Base-by-base conservation (phyloP, 1,140 invertebrate species). In the Heliconius eleuchia region DNA sequence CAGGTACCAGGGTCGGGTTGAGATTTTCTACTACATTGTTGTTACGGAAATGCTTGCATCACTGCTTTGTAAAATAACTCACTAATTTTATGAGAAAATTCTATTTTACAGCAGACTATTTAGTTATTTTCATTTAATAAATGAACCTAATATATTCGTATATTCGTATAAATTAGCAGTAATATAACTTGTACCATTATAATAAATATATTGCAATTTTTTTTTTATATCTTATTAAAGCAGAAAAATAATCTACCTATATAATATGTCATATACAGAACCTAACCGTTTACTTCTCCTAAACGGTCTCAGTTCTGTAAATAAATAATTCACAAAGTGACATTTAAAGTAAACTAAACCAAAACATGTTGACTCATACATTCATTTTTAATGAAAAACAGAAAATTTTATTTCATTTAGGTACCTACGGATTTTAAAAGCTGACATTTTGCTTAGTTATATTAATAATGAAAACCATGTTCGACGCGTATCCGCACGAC, bases 401-500 rank as follows among this genome's bases (percentile, higher is more conserved):
- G 55, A 23, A n/a, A 8, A 23, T 57, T 57, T 57, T 57, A 23
- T 9, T 57, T 23, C 2, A 23, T 8, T 23, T 9, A 57, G 0
- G 19, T 27, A 57, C 8, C 8, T n/a, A 27, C 27, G 27, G 3
- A 11, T 30, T 27, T 13, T 66, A 66, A 66, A 16, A 66, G 23
- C 0, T 30, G 27, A 27, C 9, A 52, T 46, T 0, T 46, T 13
- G 5, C 1, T 18, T 30, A 27, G 4, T 13, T 66, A 13, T 66
- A 19, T 78, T 73, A 55, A 60, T 74, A 77, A 75, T 78, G 73
- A 52, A 74, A 78, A 77, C 75, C 80, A 74, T 70, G 66, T 77
- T 42, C 79, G 46, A 50, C 8, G 42, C 71, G 73, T 66, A 78
- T 77, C 70, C 60, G 55, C 76, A 77, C 42, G 76, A 81, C 71